Percentiles rank a stretch among this genome's conserved stretches.
Conservation (phyloP, 2,113 vertebrate species). For the Copsychus sechellarum region DNA sequence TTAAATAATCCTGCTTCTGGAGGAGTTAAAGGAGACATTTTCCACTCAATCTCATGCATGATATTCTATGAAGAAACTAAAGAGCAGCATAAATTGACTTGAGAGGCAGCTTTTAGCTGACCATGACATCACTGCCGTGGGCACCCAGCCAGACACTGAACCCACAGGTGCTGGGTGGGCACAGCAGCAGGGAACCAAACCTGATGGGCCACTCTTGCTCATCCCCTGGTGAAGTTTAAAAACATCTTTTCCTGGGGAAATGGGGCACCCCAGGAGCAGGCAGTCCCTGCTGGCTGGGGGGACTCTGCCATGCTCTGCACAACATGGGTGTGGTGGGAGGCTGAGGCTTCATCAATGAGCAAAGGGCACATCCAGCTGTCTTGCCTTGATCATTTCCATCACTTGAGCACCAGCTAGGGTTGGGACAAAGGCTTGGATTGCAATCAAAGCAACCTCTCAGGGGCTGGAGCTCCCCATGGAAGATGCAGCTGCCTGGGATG, state of each 20-base stretch:
- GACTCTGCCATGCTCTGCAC: neutral
- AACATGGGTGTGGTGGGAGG: accelerated
- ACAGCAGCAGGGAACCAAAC: neutral
- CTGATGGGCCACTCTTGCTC: neutral
- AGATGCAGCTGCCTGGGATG: neutral
- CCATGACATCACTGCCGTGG: accelerated
- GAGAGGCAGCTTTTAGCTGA: neutral
- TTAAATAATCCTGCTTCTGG: neutral
- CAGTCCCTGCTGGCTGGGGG: too few relatives aligned
- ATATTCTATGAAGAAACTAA: neutral
- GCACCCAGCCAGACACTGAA: accelerated
- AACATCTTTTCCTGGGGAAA: neutral
- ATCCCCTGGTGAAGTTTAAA: neutral
- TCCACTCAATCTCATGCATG: neutral
- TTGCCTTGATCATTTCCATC: neutral
- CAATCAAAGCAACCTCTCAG: neutral
- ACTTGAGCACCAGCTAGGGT: too few relatives aligned
- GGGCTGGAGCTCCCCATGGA: neutral
- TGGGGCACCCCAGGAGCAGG: accelerated
- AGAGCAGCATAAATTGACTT: neutral
- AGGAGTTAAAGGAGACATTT: neutral
- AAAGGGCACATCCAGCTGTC: neutral
- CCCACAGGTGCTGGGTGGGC: accelerated
- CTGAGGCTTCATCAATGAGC: accelerated
- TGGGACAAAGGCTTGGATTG: neutral